These are phyloP conservation scores for Dufourea novaeangliae DNA, from an alignment of 1,140 invertebrate genomes.

Conservation along the genomic window DNA sequence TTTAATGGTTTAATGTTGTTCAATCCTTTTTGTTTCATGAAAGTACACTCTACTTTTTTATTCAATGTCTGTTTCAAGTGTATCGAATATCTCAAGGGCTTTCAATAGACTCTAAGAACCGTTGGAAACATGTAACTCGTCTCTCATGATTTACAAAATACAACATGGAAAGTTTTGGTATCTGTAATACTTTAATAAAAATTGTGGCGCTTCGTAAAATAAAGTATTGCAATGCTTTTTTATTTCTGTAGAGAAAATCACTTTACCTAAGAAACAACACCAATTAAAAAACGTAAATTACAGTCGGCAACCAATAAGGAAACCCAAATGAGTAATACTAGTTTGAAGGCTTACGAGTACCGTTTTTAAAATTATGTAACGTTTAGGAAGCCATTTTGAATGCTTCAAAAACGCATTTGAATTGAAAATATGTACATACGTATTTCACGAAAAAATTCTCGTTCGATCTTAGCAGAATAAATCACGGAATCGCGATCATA, in stretches of 20 bases:
- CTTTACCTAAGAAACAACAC: too few species aligned
- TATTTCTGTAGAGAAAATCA: neutral
- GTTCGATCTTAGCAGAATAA: too few species aligned
- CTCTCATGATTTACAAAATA: conserved; percentile 14
- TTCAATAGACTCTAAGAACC: neutral
- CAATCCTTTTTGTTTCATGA: neutral
- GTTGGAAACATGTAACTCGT: neutral
- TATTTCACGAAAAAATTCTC: too few species aligned
- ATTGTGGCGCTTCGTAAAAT: conserved; percentile 30
- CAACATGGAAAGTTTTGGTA: conserved; percentile 18
- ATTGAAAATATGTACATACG: too few species aligned
- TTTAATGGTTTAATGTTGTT: neutral
- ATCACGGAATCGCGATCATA: too few species aligned
- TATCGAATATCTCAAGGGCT: neutral
- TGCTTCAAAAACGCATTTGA: too few species aligned
- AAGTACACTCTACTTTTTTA: neutral
- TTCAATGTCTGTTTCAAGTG: neutral
- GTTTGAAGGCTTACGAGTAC: too few species aligned
- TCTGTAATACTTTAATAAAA: conserved; percentile 34
- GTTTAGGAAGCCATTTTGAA: too few species aligned
- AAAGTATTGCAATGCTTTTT: neutral
- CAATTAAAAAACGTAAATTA: too few species aligned
- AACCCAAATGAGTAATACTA: too few species aligned
- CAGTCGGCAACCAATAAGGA: too few species aligned
- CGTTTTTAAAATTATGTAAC: too few species aligned